phyloP scores from a whole-genome alignment of 2,113 vertebrate species.

The Pluvialis apricaria region DNA sequence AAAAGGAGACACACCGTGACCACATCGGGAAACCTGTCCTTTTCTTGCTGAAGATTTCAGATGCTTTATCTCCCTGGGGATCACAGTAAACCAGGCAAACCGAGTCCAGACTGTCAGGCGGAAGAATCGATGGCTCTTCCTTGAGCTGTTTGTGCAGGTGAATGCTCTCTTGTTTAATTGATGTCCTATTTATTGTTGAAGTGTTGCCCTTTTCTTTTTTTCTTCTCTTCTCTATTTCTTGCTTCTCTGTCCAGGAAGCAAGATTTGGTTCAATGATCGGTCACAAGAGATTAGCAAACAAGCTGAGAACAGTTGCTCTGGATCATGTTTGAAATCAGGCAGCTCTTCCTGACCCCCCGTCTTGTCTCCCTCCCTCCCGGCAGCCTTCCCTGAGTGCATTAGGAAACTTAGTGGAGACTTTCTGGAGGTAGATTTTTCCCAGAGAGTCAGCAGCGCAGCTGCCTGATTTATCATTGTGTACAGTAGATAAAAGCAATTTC shows the following conservation, averaged over 20 bases:
- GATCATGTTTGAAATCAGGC: background rate
- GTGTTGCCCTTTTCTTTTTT: background rate
- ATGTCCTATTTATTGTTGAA: background rate
- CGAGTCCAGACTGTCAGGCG: background rate
- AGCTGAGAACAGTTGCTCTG: slow-evolving; percentile 21
- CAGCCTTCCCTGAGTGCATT: background rate
- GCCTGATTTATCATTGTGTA: background rate
- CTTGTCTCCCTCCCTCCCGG: background rate
- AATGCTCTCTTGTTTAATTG: background rate
- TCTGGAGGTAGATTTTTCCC: background rate
- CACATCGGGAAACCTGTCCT: background rate
- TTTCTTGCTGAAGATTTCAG: background rate
- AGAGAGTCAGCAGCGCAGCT: background rate
- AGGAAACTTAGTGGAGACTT: background rate
- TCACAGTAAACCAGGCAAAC: background rate
- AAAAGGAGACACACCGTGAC: background rate
- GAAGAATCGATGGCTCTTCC: background rate
- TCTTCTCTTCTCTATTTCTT: background rate
- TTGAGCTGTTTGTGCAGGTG: background rate
- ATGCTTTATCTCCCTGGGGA: background rate
- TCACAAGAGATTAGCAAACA: slow-evolving; percentile 26
- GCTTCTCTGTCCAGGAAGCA: background rate
- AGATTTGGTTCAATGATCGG: background rate
- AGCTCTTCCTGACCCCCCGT: background rate
- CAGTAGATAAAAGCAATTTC: slow-evolving; percentile 35